Conservation (phyloP, 2,113 vertebrate genomes). For the Mesocricetus auratus region DNA sequence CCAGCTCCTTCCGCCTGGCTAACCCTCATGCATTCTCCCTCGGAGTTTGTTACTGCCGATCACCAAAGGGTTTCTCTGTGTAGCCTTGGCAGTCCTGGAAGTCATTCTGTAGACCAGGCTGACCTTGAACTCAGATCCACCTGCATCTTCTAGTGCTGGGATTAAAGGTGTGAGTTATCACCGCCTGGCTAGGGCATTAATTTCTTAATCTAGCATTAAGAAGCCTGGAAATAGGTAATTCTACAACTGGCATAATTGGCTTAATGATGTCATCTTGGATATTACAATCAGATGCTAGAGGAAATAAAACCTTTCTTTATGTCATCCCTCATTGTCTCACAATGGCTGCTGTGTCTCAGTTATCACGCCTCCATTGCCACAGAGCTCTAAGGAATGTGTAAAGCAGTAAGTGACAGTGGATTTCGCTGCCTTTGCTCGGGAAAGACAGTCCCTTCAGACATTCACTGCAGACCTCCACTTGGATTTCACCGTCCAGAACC, state of each 20-base stretch:
- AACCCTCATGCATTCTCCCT: background rate
- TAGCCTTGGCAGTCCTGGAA: background rate
- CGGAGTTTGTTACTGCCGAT: background rate
- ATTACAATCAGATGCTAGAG: background rate
- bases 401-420: background rate
- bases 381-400: background rate
- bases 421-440: background rate
- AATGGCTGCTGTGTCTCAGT: background rate
- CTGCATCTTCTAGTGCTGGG: background rate
- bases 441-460: slow-evolving; percentile 13
- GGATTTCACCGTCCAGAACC: background rate
- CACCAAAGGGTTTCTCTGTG: background rate
- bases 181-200: background rate
- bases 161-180: background rate
- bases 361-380: background rate
- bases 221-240: background rate
- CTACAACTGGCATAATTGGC: background rate
- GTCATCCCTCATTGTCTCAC: background rate
- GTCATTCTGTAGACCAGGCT: background rate
- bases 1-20: background rate
- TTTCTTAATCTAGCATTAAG: background rate
- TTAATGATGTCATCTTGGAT: background rate
- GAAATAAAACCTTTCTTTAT: background rate
- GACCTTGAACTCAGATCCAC: background rate
- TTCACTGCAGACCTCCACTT: background rate